A percentile compares a stretch with the other conserved stretches of the same genome.
Evolutionary conservation across 2,888 invertebrate genomes (phyloP).

Genomic region (Aromia moschata): DNA sequence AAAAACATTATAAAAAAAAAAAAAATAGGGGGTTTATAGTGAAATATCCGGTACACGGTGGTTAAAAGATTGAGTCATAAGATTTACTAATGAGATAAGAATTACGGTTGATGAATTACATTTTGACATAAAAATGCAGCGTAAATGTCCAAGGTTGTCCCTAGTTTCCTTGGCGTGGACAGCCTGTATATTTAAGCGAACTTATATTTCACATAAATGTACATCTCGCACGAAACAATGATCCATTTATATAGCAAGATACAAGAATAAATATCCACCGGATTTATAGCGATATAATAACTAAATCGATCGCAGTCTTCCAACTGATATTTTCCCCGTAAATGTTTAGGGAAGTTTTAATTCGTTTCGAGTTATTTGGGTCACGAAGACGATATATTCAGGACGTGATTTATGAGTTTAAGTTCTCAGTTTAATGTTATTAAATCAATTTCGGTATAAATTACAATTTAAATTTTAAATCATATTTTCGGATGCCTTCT

Average conservation of each 20-base stretch:
- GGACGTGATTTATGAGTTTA: slow-evolving; percentile 3
- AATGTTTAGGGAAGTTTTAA: slow-evolving; percentile 10
- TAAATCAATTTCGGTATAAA: slow-evolving; percentile 10
- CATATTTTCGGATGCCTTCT: slow-evolving; percentile 1
- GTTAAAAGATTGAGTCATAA: no score
- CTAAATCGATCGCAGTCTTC: neutral
- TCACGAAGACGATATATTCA: slow-evolving; percentile 13
- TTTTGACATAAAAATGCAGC: no score
- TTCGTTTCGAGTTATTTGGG: slow-evolving; percentile 11
- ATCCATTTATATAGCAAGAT: neutral
- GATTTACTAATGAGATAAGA: no score
- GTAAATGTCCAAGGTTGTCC: no score
- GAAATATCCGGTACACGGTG: no score
- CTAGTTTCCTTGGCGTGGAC: no score
- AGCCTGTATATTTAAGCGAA: no score
- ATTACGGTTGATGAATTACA: no score
- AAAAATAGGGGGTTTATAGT: no score
- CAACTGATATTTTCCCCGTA: neutral
- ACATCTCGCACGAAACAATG: neutral
- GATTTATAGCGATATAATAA: neutral
- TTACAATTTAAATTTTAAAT: slow-evolving; percentile 4
- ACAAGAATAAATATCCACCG: neutral
- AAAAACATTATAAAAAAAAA: no score
- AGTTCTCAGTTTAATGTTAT: slow-evolving; percentile 9
- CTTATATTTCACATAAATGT: neutral